Base-by-base conservation (phyloP, 2,888 invertebrate species). In the Netelia fuscicornis region DNA sequence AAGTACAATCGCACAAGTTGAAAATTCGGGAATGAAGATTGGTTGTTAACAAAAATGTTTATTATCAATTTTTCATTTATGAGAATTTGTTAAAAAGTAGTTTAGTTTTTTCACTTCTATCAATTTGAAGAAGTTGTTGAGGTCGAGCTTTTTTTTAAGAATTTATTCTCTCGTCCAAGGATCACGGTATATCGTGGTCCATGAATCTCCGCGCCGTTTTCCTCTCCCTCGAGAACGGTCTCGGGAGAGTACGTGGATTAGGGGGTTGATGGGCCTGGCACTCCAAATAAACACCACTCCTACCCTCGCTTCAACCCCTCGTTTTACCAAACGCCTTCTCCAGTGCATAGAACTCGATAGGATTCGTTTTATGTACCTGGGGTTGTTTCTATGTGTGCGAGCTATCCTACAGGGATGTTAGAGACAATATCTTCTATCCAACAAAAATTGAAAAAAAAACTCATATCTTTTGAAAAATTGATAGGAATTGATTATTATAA, bases 251-350 rank as follows among this genome's bases (percentile, higher is more conserved):
- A 88, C 88, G 87, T 78, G 90, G 93, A 93, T 93, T 92, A 93
- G 87, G 90, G 37, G 90, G 83, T 91, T 88, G 90, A 93, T 88
- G 92, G 92, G 89, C 89, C 91, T 88, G 86, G 91, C 91, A 93
- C 93, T 93, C 89, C 92, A 92, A 93, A 93, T 92, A 93, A 93
- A 93, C 93, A 93, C 88, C 58, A 25, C 91, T 86, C 90, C 91
- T 88, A 87, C 89, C 88, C 86, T 82, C 83, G 83, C 75, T 86
- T 89, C 88, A 89, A 88, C 90, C 90, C 86, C 85, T 75, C 65
- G 79, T 74, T 71, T 82, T 67, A 65, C 64, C 65, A 37, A 42
- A 78, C 37, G 48, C 23, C 52, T 20, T 20, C 54, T 54, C n/a
- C 54, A 13, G 54, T 54, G 37, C 37, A 54, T 54, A 54, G 54